Evolutionary conservation across 2,797 vertebrate species (phyloP).

Genomic region (Florisuga fusca): DNA sequence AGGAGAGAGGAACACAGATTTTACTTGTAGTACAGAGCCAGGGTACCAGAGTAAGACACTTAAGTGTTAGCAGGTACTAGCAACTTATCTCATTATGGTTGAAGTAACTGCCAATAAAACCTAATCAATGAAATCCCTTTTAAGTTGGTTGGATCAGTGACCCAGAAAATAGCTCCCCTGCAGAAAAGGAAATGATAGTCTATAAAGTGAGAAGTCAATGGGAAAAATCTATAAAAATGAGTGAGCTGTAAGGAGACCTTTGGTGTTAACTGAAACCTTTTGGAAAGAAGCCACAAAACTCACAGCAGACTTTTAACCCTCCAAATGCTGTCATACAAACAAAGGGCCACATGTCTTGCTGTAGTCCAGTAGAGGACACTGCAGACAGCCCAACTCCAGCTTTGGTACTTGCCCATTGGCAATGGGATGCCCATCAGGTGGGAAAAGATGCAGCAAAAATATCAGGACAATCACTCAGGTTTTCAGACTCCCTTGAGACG

Average conservation of each 20-base stretch:
- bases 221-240: conserved; percentile 83
- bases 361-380: not conserved
- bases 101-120: conserved; percentile 83
- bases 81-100: conserved; percentile 70
- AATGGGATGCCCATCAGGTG: fast-evolving
- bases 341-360: not conserved
- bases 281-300: conserved; percentile 77
- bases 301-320: conserved; percentile 72
- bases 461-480: fast-evolving
- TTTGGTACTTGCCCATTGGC: not conserved
- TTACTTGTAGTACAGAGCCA: not conserved
- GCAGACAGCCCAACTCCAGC: not conserved
- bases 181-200: conserved; percentile 90
- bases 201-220: conserved; percentile 84
- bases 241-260: conserved; percentile 75
- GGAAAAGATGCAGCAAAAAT: not conserved
- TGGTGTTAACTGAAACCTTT: conserved; percentile 79
- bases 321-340: fast-evolving
- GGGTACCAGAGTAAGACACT: not conserved
- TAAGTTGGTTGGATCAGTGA: conserved; percentile 87
- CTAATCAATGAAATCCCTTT: conserved; percentile 86
- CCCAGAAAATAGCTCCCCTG: conserved; percentile 91
- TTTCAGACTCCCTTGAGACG: not conserved
- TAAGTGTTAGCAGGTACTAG: conserved; percentile 56
- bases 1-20: not conserved